Evolutionary conservation across 2,888 invertebrate species (phyloP).

Genomic region (Nomada ruficornis): DNA sequence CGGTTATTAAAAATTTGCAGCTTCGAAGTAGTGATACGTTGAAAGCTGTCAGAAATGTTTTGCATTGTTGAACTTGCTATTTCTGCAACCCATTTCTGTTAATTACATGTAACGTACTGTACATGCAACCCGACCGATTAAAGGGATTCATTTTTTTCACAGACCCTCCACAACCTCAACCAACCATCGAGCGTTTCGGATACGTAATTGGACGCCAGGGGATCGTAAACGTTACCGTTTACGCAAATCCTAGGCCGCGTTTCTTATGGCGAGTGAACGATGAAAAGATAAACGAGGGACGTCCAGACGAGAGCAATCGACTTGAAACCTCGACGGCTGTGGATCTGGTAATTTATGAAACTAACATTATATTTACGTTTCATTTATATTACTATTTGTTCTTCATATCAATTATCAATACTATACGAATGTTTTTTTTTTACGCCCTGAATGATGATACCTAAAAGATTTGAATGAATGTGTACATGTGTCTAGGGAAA

Average conservation of each 20-base stretch:
- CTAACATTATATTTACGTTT: neutral
- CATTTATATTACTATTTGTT: neutral
- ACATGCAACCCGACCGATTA: neutral
- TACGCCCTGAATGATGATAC: too few relatives aligned
- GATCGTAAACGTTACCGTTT: slow-evolving; percentile 89
- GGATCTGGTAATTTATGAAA: slow-evolving; percentile 83
- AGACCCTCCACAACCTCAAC: slow-evolving; percentile 88
- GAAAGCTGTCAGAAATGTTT: neutral
- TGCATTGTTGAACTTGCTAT: neutral
- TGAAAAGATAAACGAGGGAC: slow-evolving; percentile 85
- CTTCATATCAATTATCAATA: neutral
- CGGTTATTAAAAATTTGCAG: too few relatives aligned
- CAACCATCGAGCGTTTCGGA: slow-evolving; percentile 89
- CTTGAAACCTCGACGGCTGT: slow-evolving; percentile 85
- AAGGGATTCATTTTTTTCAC: slow-evolving; percentile 49
- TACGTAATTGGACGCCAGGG: slow-evolving; percentile 90
- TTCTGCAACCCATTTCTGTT: neutral
- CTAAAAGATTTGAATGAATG: too few relatives aligned
- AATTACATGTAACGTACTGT: neutral
- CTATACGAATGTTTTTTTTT: neutral
- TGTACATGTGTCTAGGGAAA: too few relatives aligned
- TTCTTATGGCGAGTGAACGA: slow-evolving; percentile 89
- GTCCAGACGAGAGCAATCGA: slow-evolving; percentile 84
- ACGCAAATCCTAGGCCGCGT: slow-evolving; percentile 90
- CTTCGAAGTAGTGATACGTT: too few relatives aligned